These are phyloP conservation scores for Heliocidaris erythrogramma DNA, from an alignment of 35 echinoderm and acorn worm genomes.

Conservation along the genomic window DNA sequence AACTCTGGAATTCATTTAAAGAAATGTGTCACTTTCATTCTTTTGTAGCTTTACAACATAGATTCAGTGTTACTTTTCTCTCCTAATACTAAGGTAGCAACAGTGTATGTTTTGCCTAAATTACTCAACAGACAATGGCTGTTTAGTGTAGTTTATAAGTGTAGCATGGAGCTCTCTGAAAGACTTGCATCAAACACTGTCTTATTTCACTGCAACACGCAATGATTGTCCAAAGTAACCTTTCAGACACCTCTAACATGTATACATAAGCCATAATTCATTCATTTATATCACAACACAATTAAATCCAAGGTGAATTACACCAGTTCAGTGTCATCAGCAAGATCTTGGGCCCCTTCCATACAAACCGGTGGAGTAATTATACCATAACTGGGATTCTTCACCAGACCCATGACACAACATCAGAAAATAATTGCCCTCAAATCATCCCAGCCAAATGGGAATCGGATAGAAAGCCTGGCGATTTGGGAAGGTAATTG, in stretches of 20 bases:
- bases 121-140: no score
- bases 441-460: neutral
- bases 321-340: neutral
- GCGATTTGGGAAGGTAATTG: constrained; percentile 15
- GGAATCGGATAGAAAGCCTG: neutral
- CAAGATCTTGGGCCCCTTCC: neutral
- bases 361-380: neutral
- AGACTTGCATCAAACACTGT: neutral
- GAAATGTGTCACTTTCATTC: no score
- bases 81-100: no score
- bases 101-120: no score
- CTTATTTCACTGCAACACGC: neutral
- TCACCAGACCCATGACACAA: neutral
- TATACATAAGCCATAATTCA: neutral
- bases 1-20: no score
- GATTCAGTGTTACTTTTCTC: no score
- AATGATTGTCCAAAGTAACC: neutral
- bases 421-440: constrained; percentile 22
- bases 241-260: neutral
- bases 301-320: neutral
- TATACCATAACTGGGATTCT: neutral
- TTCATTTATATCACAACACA: neutral
- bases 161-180: neutral
- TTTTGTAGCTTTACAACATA: no score
- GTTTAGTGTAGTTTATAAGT: no score